Evolutionary conservation across 92 coral and sea anemone genomes (phyloP).

Genomic region (Montipora capitata): DNA sequence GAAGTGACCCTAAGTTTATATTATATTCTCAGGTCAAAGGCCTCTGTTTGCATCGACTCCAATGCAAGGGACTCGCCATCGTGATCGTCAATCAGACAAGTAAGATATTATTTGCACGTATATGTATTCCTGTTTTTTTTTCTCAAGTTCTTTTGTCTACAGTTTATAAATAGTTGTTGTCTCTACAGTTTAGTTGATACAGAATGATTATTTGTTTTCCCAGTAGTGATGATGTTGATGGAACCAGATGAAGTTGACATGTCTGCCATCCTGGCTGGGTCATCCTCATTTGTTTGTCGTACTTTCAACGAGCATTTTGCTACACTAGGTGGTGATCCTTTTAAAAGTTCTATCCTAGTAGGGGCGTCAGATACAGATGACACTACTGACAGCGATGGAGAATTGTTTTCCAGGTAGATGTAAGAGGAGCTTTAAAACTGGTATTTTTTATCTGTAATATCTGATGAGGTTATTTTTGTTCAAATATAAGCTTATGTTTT

Average conservation of each 20-base stretch:
- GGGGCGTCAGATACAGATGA: neutral
- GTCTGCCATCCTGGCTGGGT: constrained; percentile 18
- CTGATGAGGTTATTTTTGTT: neutral
- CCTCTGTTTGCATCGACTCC: too few relatives aligned
- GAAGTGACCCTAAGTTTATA: too few relatives aligned
- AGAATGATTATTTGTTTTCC: neutral
- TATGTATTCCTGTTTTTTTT: too few relatives aligned
- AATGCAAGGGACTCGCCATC: too few relatives aligned
- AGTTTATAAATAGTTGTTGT: too few relatives aligned
- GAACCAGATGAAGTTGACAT: neutral
- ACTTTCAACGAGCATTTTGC: constrained; percentile 6
- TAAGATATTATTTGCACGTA: too few relatives aligned
- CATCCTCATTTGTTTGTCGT: constrained; percentile 1
- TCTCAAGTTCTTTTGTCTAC: too few relatives aligned
- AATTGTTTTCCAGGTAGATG: neutral
- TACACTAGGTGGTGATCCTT: constrained; percentile 1
- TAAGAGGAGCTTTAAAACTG: neutral
- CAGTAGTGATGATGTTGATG: constrained; percentile 13
- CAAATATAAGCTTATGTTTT: constrained; percentile 10
- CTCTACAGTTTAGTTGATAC: neutral
- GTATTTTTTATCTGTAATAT: neutral
- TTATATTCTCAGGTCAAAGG: too few relatives aligned
- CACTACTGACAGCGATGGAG: neutral
- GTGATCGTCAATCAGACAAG: too few relatives aligned
- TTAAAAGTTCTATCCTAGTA: constrained; percentile 2